phyloP scores from a whole-genome alignment of 2,113 vertebrate genomes.

The Tapirus terrestris region DNA sequence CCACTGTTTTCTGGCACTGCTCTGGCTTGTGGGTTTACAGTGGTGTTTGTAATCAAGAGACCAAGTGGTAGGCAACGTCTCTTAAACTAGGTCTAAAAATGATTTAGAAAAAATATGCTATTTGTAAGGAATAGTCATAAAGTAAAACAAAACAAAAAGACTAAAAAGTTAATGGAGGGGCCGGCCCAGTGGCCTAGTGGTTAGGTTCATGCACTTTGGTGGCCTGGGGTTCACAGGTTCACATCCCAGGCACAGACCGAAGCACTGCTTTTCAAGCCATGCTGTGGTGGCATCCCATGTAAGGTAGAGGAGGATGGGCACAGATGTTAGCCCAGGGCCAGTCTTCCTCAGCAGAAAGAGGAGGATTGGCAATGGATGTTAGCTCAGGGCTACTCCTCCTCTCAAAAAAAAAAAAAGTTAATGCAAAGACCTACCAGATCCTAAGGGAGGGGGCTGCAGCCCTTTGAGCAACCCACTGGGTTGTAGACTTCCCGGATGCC shows the following conservation, averaged over 20 bases:
- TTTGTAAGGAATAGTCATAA: conserved; percentile 1
- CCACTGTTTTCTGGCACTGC: neutral
- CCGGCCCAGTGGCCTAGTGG: no score
- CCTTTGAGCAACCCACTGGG: neutral
- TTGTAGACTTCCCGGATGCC: neutral
- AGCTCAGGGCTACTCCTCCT: no score
- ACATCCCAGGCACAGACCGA: no score
- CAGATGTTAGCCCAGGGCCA: no score
- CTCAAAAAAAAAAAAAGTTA: neutral
- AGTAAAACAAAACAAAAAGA: neutral
- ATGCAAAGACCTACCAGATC: neutral
- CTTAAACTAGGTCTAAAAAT: neutral
- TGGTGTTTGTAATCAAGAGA: neutral
- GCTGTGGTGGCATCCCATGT: no score
- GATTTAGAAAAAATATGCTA: neutral
- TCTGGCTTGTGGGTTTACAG: neutral
- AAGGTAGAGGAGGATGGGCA: no score
- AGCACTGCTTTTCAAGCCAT: no score
- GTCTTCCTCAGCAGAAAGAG: no score
- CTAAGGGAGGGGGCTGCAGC: neutral
- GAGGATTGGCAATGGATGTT: no score
- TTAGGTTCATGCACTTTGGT: no score
- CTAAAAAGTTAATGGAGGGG: neutral
- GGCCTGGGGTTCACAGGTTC: no score
- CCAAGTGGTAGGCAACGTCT: neutral